Evolutionary conservation across 2,113 vertebrate species (phyloP).

Genomic region (Hucho hucho): DNA sequence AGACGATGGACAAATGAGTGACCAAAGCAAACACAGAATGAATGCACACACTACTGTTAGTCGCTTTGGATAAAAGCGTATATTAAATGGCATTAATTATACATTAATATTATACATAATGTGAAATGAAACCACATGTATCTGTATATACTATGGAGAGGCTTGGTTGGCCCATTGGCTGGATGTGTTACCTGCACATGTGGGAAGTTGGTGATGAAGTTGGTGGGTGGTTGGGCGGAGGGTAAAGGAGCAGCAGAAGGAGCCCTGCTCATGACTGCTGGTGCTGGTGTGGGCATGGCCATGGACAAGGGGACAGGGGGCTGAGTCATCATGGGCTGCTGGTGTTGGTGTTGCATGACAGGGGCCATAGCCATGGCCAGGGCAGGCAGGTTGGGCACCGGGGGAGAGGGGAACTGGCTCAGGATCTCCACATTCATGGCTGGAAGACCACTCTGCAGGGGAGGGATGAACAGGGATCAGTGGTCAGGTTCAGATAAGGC

Average conservation of each 20-base stretch:
- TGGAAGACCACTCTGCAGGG: constrained; percentile 86
- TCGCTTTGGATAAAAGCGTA: not conserved
- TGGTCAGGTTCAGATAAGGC: not conserved
- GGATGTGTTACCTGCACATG: constrained; percentile 60
- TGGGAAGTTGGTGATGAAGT: constrained; percentile 65
- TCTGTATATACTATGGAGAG: too few species aligned
- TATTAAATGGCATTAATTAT: not conserved
- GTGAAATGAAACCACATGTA: too few species aligned
- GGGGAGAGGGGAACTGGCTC: constrained; percentile 90
- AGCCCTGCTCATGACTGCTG: constrained; percentile 61
- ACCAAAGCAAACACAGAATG: not conserved
- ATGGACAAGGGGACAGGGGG: constrained; percentile 73
- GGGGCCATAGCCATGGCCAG: constrained; percentile 81
- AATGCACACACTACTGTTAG: not conserved
- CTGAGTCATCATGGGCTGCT: constrained; percentile 75
- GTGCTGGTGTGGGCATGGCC: constrained; percentile 73
- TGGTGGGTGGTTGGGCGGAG: constrained; percentile 46
- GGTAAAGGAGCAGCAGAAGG: constrained; percentile 34
- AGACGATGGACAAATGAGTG: not conserved
- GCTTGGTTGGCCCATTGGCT: not conserved
- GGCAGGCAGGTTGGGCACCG: constrained; percentile 85
- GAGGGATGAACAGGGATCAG: constrained; percentile 12
- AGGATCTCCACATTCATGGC: constrained; percentile 88
- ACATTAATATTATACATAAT: too few species aligned
- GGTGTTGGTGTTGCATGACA: constrained; percentile 45